Conservation (phyloP, 2,888 invertebrate genomes). For the Athetis lepigone region DNA sequence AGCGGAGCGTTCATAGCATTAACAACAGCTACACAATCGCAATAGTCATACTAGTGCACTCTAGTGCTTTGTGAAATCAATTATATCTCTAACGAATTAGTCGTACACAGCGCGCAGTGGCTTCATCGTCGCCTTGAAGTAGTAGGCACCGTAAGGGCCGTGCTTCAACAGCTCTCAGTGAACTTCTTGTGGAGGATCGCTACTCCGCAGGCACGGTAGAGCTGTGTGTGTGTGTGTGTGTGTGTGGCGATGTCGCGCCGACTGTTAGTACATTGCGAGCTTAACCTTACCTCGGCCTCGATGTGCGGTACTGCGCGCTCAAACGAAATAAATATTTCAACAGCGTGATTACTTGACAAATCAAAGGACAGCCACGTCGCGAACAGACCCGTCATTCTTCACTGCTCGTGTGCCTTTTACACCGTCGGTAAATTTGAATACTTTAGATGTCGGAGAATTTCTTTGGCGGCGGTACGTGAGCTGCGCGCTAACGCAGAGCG, state of each 20-base stretch:
- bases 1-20: constrained; percentile 10
- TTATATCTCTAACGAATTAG: neutral
- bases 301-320: no score
- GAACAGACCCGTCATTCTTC: neutral
- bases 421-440: constrained; percentile 22
- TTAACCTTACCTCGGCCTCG: no score
- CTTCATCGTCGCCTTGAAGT: no score
- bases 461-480: constrained; percentile 19
- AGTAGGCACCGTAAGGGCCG: neutral
- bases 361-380: constrained; percentile 15
- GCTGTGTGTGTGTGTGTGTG: neutral
- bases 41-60: no score
- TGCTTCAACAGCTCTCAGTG: neutral
- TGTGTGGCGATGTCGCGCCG: neutral
- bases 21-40: neutral
- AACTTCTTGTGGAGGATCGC: neutral
- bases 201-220: neutral
- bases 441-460: constrained; percentile 17
- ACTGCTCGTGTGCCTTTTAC: constrained; percentile 12
- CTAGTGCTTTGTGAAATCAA: neutral
- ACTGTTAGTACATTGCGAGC: neutral
- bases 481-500: constrained; percentile 4
- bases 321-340: neutral
- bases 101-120: no score
- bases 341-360: constrained; percentile 17